Conservation (phyloP, 2,797 vertebrate genomes). For the Enteromius trimaculatus region DNA sequence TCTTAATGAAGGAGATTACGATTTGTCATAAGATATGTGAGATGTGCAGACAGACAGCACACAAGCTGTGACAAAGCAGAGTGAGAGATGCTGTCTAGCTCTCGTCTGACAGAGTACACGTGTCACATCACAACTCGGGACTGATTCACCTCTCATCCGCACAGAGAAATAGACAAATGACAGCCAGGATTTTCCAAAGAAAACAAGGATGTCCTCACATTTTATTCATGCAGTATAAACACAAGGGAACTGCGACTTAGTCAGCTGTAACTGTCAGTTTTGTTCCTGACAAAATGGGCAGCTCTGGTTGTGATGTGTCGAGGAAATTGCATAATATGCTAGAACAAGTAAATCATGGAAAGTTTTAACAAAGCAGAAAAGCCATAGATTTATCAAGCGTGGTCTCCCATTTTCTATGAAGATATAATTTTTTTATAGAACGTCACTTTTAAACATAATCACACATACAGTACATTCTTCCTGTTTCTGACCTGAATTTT, state of each 20-base stretch:
- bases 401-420: not conserved
- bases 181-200: slow-evolving; percentile 40
- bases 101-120: slow-evolving; percentile 19
- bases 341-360: not conserved
- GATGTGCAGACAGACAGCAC: slow-evolving; percentile 5
- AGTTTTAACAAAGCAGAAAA: slow-evolving; percentile 1
- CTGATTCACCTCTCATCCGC: slow-evolving; percentile 49
- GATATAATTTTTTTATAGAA: not conserved
- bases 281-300: slow-evolving; percentile 12
- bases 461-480: not conserved
- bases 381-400: not conserved
- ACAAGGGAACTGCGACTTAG: slow-evolving; percentile 36
- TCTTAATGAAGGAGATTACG: slow-evolving; percentile 1
- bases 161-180: slow-evolving; percentile 53
- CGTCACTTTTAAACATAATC: not conserved
- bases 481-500: slow-evolving; percentile 84
- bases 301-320: slow-evolving; percentile 4
- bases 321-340: slow-evolving; percentile 6
- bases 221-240: slow-evolving; percentile 42
- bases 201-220: slow-evolving; percentile 45
- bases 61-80: slow-evolving; percentile 12
- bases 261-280: slow-evolving; percentile 33
- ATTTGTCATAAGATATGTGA: slow-evolving; percentile 7
- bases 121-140: slow-evolving; percentile 27
- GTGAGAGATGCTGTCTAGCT: slow-evolving; percentile 33